A percentile compares a stretch with the other conserved stretches of the same genome.
Evolutionary conservation across 2,113 vertebrate species (phyloP).

Genomic region (Campylomormyrus tamandua): DNA sequence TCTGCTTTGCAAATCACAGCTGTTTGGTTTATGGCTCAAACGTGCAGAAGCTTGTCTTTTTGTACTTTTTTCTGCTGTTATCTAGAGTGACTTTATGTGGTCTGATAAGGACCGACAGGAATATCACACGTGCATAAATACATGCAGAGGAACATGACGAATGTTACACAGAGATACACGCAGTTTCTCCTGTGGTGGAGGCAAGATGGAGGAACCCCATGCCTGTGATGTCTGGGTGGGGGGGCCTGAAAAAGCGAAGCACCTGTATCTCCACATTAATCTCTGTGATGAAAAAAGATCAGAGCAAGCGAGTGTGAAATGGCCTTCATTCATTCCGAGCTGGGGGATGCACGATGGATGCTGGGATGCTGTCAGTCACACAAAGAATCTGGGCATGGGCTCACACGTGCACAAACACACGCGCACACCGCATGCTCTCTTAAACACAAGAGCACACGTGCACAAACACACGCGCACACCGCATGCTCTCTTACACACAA

Average conservation of each 20-base stretch:
- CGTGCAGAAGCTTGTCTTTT: neutral
- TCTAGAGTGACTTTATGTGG: neutral
- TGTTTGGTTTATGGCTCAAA: neutral
- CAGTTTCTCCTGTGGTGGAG: neutral
- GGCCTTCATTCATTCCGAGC: slow-evolving; percentile 37
- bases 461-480: neutral
- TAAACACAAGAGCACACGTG: neutral
- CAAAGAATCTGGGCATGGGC: neutral
- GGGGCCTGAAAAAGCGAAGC: slow-evolving; percentile 2
- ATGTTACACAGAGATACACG: neutral
- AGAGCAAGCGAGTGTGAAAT: slow-evolving; percentile 36
- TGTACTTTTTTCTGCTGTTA: neutral
- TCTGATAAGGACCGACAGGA: neutral
- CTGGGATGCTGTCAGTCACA: slow-evolving; percentile 24
- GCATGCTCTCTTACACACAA: neutral
- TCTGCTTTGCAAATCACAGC: neutral
- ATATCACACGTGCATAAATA: neutral
- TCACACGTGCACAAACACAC: slow-evolving; percentile 2
- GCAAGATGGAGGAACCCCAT: neutral
- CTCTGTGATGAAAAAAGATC: slow-evolving; percentile 44
- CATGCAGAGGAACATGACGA: neutral
- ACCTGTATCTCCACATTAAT: slow-evolving; percentile 34
- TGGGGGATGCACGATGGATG: slow-evolving; percentile 18
- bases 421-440: neutral
- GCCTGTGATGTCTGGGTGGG: neutral